Base-by-base conservation (phyloP, 2,797 vertebrate species). In the Crenuchus spilurus region DNA sequence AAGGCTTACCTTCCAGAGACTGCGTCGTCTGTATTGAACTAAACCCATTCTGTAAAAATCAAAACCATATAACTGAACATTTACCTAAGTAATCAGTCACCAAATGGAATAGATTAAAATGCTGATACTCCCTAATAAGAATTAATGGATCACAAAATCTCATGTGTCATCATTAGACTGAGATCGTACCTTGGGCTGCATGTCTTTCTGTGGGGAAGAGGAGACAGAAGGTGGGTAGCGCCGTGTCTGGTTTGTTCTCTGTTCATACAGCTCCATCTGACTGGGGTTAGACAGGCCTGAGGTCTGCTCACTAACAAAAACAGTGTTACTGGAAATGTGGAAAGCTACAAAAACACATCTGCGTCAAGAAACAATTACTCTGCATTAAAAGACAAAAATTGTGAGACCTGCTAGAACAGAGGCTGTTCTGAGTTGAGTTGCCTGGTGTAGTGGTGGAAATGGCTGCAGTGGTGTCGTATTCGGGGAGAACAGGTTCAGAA, bases 141-240 rank as follows among this genome's bases (percentile, higher is more conserved):
- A n/a, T n/a, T n/a, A n/a, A n/a, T n/a, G n/a, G n/a, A n/a, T n/a
- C n/a, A n/a, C n/a, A n/a, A n/a, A n/a, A n/a, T n/a, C n/a, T n/a
- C n/a, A n/a, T n/a, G n/a, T n/a, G n/a, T n/a, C n/a, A n/a, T n/a
- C n/a, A n/a, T n/a, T n/a, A n/a, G n/a, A n/a, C n/a, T 13, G 18
- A 57, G 8, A 13, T 10, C 85, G 80, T 83, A 98, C 97, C 93
- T 99, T 99, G 83, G 96, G 90, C 92, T 95, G 94, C 89, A 97
- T 89, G 76, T 99, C 97, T 85, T 98, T 99, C 89, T 99, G 97
- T 71, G 97, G 97, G 0, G 97, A 99, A 22, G 95, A 95, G 30
- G 95, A 95, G 79, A 94, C 94, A 0, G 96, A 95, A 62, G 94
- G 92, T 24, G 97, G 95, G 85, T 98, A 99, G 63, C 95, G 94